A percentile compares a stretch with the other conserved stretches of the same genome.
Conservation (phyloP, 1,140 invertebrate genomes). For the Dendrolimus punctatus region DNA sequence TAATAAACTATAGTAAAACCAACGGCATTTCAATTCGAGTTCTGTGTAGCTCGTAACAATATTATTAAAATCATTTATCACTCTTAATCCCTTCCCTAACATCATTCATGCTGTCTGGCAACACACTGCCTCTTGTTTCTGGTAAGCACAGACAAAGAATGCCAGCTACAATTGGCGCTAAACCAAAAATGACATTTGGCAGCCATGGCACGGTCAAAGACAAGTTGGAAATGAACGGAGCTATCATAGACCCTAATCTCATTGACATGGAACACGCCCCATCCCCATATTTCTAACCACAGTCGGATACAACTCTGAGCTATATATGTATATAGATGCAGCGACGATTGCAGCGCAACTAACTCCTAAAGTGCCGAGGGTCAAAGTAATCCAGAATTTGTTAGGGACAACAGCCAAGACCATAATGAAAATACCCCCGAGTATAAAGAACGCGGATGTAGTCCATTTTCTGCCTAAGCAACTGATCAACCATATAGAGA, state of each 20-base stretch:
- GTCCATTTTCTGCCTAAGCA: slow-evolving; percentile 36
- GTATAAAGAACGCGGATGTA: slow-evolving; percentile 22
- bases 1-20: no score
- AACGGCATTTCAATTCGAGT: no score
- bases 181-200: slow-evolving; percentile 80
- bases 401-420: slow-evolving; percentile 33
- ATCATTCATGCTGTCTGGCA: slow-evolving; percentile 85
- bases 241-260: slow-evolving; percentile 77
- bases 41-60: no score
- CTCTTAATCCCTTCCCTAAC: slow-evolving; percentile 59
- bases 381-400: slow-evolving; percentile 33
- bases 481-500: slow-evolving; percentile 43
- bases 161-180: slow-evolving; percentile 75
- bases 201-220: slow-evolving; percentile 68
- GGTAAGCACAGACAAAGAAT: slow-evolving; percentile 78
- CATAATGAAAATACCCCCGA: slow-evolving; percentile 42
- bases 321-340: slow-evolving; percentile 77
- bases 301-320: slow-evolving; percentile 80
- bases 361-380: slow-evolving; percentile 72
- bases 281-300: slow-evolving; percentile 79
- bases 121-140: slow-evolving; percentile 79
- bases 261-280: slow-evolving; percentile 79
- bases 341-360: slow-evolving; percentile 77
- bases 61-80: no score
- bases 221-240: slow-evolving; percentile 75